Evolutionary conservation across 2,113 vertebrate genomes (phyloP).

Genomic region (Paramisgurnus dabryanus): DNA sequence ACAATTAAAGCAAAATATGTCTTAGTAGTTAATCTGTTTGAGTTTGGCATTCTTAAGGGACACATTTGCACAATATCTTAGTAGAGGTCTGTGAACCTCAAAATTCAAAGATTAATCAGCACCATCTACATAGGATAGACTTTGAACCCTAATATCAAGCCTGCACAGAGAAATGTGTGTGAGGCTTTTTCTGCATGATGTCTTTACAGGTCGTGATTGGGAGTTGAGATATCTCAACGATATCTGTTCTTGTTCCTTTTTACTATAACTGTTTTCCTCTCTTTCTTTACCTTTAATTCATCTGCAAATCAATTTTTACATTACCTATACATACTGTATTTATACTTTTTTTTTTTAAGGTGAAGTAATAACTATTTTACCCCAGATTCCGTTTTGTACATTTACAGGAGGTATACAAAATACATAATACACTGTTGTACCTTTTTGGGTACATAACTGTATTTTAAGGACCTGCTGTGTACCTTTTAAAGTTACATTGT

Average conservation of each 20-base stretch:
- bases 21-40: neutral
- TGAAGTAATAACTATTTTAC: no score
- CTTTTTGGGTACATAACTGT: no score
- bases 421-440: no score
- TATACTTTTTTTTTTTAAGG: no score
- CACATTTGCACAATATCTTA: neutral
- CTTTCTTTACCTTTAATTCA: constrained; percentile 21
- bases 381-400: no score
- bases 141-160: constrained; percentile 9
- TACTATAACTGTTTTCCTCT: neutral
- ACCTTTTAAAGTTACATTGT: no score
- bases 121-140: constrained; percentile 9
- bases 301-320: constrained; percentile 7
- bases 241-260: neutral
- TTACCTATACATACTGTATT: constrained; percentile 5
- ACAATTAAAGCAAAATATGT: no score
- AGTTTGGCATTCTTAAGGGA: neutral
- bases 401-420: no score
- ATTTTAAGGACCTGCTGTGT: no score
- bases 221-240: neutral
- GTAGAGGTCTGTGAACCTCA: neutral
- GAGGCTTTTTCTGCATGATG: neutral
- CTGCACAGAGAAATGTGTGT: constrained; percentile 22
- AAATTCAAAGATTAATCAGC: neutral
- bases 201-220: neutral